Percentiles rank a stretch among this genome's conserved stretches.
Evolutionary conservation across 2,888 invertebrate species (phyloP).

Genomic region (Meganola albula): DNA sequence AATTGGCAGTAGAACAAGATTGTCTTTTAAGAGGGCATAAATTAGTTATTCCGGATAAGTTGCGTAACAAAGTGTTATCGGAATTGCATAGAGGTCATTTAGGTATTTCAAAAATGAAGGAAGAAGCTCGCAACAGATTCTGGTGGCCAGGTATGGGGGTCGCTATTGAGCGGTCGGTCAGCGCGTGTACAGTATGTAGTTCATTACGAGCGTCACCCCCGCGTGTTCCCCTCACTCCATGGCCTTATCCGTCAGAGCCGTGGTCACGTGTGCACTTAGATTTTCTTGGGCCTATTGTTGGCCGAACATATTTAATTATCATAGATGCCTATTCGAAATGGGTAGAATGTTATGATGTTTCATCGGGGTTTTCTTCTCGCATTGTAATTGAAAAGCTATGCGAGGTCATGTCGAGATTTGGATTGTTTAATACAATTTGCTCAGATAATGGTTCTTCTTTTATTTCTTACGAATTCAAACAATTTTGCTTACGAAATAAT

Average conservation of each 20-base stretch:
- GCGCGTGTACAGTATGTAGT: conserved; percentile 2
- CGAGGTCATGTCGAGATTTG: conserved; percentile 4
- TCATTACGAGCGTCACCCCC: background rate
- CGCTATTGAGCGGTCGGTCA: background rate
- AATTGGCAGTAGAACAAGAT: conserved; percentile 4
- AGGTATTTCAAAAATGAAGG: conserved; percentile 1
- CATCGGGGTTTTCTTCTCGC: background rate
- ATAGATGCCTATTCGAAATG: conserved; percentile 8
- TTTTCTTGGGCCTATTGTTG: conserved; percentile 3
- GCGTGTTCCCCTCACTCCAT: conserved; percentile 1
- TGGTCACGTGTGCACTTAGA: background rate
- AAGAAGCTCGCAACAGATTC: conserved; percentile 1
- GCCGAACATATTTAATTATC: conserved; percentile 5
- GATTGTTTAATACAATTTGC: conserved; percentile 3
- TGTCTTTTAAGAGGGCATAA: conserved; percentile 3
- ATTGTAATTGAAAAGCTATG: conserved; percentile 2
- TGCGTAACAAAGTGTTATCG: background rate
- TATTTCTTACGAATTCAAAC: conserved; percentile 2
- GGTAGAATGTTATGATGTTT: conserved; percentile 5
- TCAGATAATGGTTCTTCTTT: conserved; percentile 4
- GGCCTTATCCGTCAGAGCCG: background rate
- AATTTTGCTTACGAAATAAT: background rate
- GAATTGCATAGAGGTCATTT: conserved; percentile 1
- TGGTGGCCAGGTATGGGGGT: conserved; percentile 4
- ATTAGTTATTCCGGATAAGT: background rate